A percentile compares a stretch with the other conserved stretches of the same genome.
These are phyloP conservation scores for Sorex maritimensis DNA, from an alignment of 2,797 vertebrate species.

Conservation along the genomic window DNA sequence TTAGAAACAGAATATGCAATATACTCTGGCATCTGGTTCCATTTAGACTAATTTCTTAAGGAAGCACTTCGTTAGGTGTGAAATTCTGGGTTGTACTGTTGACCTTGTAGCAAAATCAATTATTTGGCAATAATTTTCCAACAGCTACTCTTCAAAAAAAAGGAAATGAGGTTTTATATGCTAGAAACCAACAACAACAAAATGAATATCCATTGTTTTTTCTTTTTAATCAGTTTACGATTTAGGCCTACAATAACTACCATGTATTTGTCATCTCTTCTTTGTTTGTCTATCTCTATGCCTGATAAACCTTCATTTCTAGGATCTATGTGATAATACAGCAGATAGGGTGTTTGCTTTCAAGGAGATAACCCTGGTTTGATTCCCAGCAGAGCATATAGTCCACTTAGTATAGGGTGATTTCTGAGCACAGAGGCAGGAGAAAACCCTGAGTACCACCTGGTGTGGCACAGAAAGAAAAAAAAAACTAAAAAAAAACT, in stretches of 20 bases:
- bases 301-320: slow-evolving; percentile 33
- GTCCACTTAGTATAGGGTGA: no score
- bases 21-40: neutral
- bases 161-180: slow-evolving; percentile 29
- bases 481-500: no score
- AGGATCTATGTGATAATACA: no score
- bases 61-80: neutral
- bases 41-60: slow-evolving; percentile 50
- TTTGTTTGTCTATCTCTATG: neutral
- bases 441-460: no score
- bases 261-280: neutral
- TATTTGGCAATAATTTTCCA: slow-evolving; percentile 51
- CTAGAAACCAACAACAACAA: neutral
- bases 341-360: no score
- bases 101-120: neutral
- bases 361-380: no score
- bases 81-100: neutral
- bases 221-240: neutral
- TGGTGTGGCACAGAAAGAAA: no score
- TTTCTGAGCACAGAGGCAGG: no score
- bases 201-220: slow-evolving; percentile 1
- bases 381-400: no score
- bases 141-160: slow-evolving; percentile 13
- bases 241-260: neutral
- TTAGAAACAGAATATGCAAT: slow-evolving; percentile 3